Conservation (phyloP, 2,888 invertebrate genomes). For the Bruchidius siliquastri region DNA sequence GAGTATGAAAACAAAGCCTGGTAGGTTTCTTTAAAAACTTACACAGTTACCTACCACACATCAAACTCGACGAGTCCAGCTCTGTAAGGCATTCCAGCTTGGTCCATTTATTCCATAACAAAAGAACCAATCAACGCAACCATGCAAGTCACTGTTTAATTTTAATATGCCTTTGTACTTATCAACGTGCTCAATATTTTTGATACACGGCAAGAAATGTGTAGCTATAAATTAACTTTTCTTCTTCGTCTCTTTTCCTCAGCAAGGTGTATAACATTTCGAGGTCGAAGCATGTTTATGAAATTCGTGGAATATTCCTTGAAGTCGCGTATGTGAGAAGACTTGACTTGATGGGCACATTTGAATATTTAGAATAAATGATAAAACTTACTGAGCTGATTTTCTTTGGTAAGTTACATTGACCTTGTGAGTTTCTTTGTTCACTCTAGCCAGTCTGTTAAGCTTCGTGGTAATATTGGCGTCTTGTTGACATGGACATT, state of each 20-base stretch:
- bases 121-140: constrained; percentile 33
- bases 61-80: background rate
- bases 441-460: no score
- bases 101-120: constrained; percentile 28
- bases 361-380: no score
- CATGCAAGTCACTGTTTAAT: constrained; percentile 36
- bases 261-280: background rate
- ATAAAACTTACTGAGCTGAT: no score
- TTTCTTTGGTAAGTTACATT: no score
- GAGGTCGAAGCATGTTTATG: background rate
- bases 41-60: background rate
- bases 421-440: no score
- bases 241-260: background rate
- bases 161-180: constrained; percentile 22
- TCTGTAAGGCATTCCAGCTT: constrained; percentile 1
- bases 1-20: no score
- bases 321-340: no score
- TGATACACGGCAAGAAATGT: constrained; percentile 10
- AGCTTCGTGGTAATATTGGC: no score
- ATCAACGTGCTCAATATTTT: constrained; percentile 10
- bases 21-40: no score
- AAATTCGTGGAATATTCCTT: background rate
- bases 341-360: no score
- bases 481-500: no score
- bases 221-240: background rate